Base-by-base conservation (phyloP, 2,113 vertebrate species). In the Crotalus horridus region DNA sequence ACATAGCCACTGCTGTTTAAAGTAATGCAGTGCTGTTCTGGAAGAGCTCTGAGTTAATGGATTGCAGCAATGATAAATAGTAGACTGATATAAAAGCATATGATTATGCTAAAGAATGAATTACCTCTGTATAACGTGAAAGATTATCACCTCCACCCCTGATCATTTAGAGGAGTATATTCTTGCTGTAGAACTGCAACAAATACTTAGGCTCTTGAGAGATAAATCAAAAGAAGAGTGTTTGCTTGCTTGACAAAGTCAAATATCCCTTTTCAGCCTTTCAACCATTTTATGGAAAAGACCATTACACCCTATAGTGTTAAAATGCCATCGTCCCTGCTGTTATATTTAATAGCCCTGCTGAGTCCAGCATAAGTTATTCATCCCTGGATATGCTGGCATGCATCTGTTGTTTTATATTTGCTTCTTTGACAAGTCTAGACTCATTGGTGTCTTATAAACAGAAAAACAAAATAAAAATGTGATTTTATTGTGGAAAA, bases 301-400 rank as follows among this genome's bases (percentile, higher is more conserved):
- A 90, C 1, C 7, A 91, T 6, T 85, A 0, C 87, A 39, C 43
- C 94, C 53, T 93, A 91, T 29, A 74, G 0, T 93, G 39, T 92
- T 55, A 93, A 93, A 93, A 93, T 91, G 86, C 23, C 8, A 11
- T 54, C 74, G 0, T 6, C 93, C 10, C 53, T 90, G 53, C 24
- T 43, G 51, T 91, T 95, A 90, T 94, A 24, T 89, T 95, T 58
- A 95, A 56, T 61, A 90, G 0, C 3, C 24, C n/a, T 93, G 7
- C 26, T 90, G 91, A 69, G 3, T 91, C n/a, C 88, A 85, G 56
- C 20, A 58, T 94, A 92, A 59, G 93, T 94, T 93, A 46, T 93
- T 95, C 81, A 55, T 90, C 43, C 89, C 91, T 48, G 24, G n/a
- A 93, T 61, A 24, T 91, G 59, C 5, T 64, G 91, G 91, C 92